Evolutionary conservation across 2,113 vertebrate species (phyloP), one percentile per base, ranked within the genome.

Genomic region (Ophthalmolycus amberensis): DNA sequence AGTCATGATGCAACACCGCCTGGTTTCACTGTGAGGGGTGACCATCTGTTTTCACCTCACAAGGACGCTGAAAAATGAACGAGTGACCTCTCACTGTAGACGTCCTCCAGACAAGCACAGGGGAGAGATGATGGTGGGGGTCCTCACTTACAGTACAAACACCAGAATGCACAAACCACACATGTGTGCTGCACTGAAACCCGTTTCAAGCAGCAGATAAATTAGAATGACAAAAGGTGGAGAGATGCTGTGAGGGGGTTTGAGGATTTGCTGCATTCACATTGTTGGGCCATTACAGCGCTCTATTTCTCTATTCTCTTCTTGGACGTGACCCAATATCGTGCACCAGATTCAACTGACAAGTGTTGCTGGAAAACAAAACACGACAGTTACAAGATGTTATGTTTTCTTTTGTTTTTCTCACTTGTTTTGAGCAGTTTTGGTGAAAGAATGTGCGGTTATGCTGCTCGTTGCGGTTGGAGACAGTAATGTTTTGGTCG

Each of bases 21-120:
- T 27, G 1, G n/a, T 64, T 40, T 73, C 77, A 42, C 76, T 9
- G 79, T 18, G 29, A 83, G 85, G 79, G 85, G 86, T 63, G 74
- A 79, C 58, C 90, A 91, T 91, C 86, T 91, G 88, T 88, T 90
- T 89, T 81, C 84, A 82, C 81, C 75, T 88, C 85, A 58, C 78
- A 67, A 29, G 62, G 77, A 74, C 5, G 40, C 67, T 80, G 75
- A 70, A 70, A 79, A 84, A 88, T 71, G 20, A 88, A 70, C 50
- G 34, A 66, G 32, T 12, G 77, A 88, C 83, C 82, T 79, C 77
- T 74, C 65, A 9, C 40, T 48, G 77, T 42, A 77, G 72, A 85
- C 65, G 71, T 91, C 87, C 86, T 89, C 75, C 83, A 85, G 85
- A 83, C 22, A 1, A 9, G 67, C 64, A 84, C 65, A 56, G 27